These are phyloP conservation scores for Ptilonorhynchus violaceus DNA, from an alignment of 2,113 vertebrate genomes.

Conservation along the genomic window DNA sequence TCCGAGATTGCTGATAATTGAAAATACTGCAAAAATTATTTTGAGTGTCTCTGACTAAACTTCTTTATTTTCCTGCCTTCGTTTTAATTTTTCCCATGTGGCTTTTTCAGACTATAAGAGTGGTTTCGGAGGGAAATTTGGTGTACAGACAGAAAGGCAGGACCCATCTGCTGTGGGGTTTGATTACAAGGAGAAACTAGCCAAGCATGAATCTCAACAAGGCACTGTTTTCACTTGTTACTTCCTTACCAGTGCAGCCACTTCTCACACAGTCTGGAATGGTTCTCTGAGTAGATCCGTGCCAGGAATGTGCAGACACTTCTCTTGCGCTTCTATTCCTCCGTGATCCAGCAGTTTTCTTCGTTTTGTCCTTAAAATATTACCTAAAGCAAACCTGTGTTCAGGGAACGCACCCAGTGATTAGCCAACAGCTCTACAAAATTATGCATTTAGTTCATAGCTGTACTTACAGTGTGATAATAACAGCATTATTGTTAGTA, in stretches of 20 bases:
- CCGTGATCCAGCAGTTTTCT: background rate
- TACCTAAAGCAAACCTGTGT: background rate
- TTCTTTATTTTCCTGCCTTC: conserved; percentile 12
- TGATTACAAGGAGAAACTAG: conserved; percentile 90
- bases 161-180: conserved; percentile 87
- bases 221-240: conserved; percentile 75
- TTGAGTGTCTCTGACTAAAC: conserved; percentile 15
- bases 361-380: background rate
- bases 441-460: background rate
- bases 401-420: background rate
- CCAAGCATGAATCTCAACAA: conserved; percentile 89
- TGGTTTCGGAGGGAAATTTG: conserved; percentile 90
- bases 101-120: conserved; percentile 89
- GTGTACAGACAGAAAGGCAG: conserved; percentile 86
- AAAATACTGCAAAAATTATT: background rate
- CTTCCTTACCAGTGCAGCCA: conserved; percentile 29
- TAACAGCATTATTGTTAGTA: background rate
- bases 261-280: conserved; percentile 58
- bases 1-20: background rate
- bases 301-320: background rate
- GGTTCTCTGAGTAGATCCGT: background rate
- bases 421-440: background rate
- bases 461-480: background rate
- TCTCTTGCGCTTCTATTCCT: background rate
- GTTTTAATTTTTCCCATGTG: conserved; percentile 46